These are phyloP conservation scores for Hirundo rustica DNA, from an alignment of 2,797 vertebrate genomes.

Conservation along the genomic window DNA sequence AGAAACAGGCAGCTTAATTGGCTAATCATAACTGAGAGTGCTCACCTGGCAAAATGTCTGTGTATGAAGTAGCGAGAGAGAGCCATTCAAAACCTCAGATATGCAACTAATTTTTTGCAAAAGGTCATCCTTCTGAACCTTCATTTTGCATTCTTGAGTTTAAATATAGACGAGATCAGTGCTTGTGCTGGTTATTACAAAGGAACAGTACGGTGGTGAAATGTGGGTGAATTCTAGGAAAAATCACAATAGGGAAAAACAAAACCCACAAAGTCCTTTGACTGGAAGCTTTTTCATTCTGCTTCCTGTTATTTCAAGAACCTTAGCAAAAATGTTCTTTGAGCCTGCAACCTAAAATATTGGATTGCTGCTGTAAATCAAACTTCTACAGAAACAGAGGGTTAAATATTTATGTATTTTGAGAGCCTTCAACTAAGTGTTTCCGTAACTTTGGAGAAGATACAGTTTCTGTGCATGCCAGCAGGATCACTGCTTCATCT, in stretches of 20 bases:
- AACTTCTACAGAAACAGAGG: not conserved
- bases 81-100: not conserved
- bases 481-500: not conserved
- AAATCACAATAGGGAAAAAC: slow-evolving; percentile 16
- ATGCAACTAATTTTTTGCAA: not conserved
- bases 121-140: not conserved
- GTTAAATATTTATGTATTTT: not conserved
- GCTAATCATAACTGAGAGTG: not conserved
- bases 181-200: not conserved
- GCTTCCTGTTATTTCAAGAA: slow-evolving; percentile 26
- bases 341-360: not conserved
- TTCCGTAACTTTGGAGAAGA: not conserved
- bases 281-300: not conserved
- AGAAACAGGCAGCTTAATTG: not conserved
- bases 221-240: slow-evolving; percentile 49
- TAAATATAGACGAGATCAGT: not conserved
- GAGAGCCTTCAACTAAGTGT: not conserved
- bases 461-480: not conserved
- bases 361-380: not conserved
- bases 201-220: not conserved
- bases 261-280: not conserved
- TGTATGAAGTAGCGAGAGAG: not conserved
- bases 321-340: not conserved
- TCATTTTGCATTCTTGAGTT: not conserved
- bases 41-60: not conserved